Base-by-base conservation (phyloP, 1,140 invertebrate species). In the Macrobrachium rosenbergii region DNA sequence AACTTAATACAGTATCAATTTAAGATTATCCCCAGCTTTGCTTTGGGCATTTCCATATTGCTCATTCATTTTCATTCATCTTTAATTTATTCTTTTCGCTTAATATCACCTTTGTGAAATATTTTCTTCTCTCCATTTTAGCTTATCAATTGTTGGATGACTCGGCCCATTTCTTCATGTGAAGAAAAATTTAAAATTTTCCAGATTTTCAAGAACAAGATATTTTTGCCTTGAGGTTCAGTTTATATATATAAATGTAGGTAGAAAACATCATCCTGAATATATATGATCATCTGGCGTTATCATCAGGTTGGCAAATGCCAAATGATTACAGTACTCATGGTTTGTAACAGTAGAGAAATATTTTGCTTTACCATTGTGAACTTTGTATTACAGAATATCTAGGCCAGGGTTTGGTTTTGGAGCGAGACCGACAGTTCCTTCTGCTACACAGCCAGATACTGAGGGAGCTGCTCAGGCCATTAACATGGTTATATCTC, bases 401-500 rank as follows among this genome's bases (percentile, higher is more conserved):
- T 73, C 87, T 10, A 73, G 83, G 52, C 89, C 89, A 28, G 89
- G 89, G n/a, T 90, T 88, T 83, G 88, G 43, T 28, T 73, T 84
- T 8, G 81, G 43, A 11, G 43, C 64, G 11, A 67, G 87, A 67
- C 52, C 89, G 7, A 81, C 73, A 17, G 59, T 52, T 52, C 52
- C 83, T 8, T 23, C 72, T 11, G 45, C 72, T 60, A 73, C 67
- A 77, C 76, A 77, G 28, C 23, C 86, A 60, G 89, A 90, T 52
- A 52, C 79, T 23, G 89, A 90, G 45, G 89, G 88, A 58, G 89
- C 87, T 37, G 88, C 89, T n/a, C 87, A 90, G 67, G 89, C 87
- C 16, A 90, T 90, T 84, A 90, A 90, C 73, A 86, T 88, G 73
- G 89, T 90, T 73, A 90, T 90, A 81, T 90, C 89, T 63, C 89